phyloP scores from a whole-genome alignment of 2,888 invertebrate genomes.

The Alsophila aescularia region DNA sequence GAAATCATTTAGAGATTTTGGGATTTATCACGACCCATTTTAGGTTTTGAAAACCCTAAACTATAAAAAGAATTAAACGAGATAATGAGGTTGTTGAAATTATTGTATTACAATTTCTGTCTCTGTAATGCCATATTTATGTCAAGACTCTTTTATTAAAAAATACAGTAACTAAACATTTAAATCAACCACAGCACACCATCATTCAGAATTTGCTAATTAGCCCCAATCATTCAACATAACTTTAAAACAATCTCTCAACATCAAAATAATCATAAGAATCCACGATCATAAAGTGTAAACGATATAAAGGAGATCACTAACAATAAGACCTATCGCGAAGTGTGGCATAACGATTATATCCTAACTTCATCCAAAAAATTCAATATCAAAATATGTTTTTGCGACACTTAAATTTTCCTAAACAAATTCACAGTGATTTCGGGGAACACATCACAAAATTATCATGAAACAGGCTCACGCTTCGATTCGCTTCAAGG shows the following conservation, averaged over 20 bases:
- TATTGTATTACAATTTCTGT: too few species aligned
- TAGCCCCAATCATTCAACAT: background rate
- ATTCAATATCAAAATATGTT: slow-evolving; percentile 38
- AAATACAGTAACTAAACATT: background rate
- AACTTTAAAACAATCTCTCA: slow-evolving; percentile 1
- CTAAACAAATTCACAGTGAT: slow-evolving; percentile 18
- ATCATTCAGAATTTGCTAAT: background rate
- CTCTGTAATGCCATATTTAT: too few species aligned
- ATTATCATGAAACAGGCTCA: slow-evolving; percentile 9
- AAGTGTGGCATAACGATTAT: slow-evolving; percentile 14
- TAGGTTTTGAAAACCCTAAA: too few species aligned
- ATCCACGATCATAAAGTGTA: slow-evolving; percentile 5
- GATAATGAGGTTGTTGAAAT: too few species aligned
- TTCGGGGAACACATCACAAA: slow-evolving; percentile 17
- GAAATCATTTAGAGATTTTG: too few species aligned
- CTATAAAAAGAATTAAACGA: too few species aligned
- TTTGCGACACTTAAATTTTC: slow-evolving; percentile 14
- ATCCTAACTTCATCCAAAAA: slow-evolving; percentile 25
- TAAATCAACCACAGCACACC: background rate
- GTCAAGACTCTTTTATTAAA: too few species aligned
- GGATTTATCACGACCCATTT: too few species aligned
- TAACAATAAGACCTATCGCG: slow-evolving; percentile 14
- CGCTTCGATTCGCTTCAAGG: slow-evolving; percentile 18
- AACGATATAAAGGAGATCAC: slow-evolving; percentile 28
- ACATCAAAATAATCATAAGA: slow-evolving; percentile 12